A percentile compares a stretch with the other conserved stretches of the same genome.
phyloP scores from a whole-genome alignment of 2,888 invertebrate species.

The Drosophila birchii region DNA sequence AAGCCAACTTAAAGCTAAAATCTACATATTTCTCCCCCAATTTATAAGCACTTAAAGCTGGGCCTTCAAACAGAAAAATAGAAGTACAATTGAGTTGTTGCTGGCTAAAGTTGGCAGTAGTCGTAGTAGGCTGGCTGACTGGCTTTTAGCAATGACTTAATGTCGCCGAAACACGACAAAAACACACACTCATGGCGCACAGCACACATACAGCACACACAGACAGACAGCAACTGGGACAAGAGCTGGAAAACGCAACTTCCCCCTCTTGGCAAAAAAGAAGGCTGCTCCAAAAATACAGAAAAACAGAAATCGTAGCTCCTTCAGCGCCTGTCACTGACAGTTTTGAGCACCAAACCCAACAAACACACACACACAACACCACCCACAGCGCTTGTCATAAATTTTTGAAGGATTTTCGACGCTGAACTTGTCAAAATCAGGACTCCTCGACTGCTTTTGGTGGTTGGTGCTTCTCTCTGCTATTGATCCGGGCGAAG shows the following conservation, averaged over 20 bases:
- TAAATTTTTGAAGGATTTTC: constrained; percentile 83
- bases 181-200: constrained; percentile 34
- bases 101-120: constrained; percentile 20
- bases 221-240: constrained; percentile 47
- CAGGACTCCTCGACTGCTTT: constrained; percentile 66
- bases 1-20: constrained; percentile 51
- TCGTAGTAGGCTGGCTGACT: constrained; percentile 16
- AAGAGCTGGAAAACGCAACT: constrained; percentile 43
- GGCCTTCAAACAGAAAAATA: constrained; percentile 42
- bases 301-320: constrained; percentile 36
- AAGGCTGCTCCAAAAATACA: constrained; percentile 26
- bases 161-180: constrained; percentile 76
- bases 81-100: constrained; percentile 41
- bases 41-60: constrained; percentile 62
- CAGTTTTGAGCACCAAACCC: constrained; percentile 49
- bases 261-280: constrained; percentile 9
- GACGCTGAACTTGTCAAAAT: constrained; percentile 84
- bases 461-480: constrained; percentile 29
- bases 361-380: neutral
- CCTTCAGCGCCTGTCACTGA: constrained; percentile 70
- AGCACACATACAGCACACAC: constrained; percentile 25
- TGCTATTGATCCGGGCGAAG: constrained; percentile 67
- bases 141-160: constrained; percentile 69
- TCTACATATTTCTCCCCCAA: constrained; percentile 44
- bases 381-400: constrained; percentile 46